A percentile compares a stretch with the other conserved stretches of the same genome.
Conservation (phyloP, 2,797 vertebrate species). For the Lepus oiostolus region DNA sequence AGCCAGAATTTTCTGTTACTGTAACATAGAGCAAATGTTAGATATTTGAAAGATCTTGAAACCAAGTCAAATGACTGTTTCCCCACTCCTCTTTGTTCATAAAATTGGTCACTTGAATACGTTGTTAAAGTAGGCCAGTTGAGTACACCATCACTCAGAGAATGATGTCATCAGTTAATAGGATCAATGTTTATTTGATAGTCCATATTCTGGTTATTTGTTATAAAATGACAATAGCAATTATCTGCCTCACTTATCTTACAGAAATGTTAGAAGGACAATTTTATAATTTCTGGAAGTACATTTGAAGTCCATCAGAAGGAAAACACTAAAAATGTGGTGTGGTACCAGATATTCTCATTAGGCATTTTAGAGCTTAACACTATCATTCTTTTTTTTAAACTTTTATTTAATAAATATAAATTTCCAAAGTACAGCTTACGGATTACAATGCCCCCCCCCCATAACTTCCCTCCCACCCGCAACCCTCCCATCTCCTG, state of each 20-base stretch:
- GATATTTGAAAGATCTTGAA: background rate
- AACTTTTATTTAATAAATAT: too few relatives aligned
- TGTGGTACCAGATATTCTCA: background rate
- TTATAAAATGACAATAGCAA: constrained; percentile 15
- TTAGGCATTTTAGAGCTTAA: constrained; percentile 63
- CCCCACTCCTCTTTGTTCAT: background rate
- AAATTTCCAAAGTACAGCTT: too few relatives aligned
- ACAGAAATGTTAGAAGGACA: background rate
- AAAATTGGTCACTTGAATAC: background rate
- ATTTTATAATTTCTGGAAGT: constrained; percentile 14
- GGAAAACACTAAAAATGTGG: constrained; percentile 11
- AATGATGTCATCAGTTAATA: background rate
- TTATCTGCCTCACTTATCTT: background rate
- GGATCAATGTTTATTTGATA: constrained; percentile 22
- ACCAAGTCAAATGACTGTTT: background rate
- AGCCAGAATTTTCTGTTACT: constrained; percentile 50
- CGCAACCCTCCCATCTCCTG: too few relatives aligned
- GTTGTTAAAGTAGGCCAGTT: background rate
- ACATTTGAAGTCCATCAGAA: constrained; percentile 51
- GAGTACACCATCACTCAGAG: background rate
- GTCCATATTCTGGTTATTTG: background rate
- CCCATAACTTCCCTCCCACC: too few relatives aligned
- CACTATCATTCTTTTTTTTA: constrained; percentile 4
- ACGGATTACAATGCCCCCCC: too few relatives aligned
- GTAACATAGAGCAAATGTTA: background rate